Conservation (phyloP, 2,888 invertebrate genomes). For the Drosophila multiciliata region DNA sequence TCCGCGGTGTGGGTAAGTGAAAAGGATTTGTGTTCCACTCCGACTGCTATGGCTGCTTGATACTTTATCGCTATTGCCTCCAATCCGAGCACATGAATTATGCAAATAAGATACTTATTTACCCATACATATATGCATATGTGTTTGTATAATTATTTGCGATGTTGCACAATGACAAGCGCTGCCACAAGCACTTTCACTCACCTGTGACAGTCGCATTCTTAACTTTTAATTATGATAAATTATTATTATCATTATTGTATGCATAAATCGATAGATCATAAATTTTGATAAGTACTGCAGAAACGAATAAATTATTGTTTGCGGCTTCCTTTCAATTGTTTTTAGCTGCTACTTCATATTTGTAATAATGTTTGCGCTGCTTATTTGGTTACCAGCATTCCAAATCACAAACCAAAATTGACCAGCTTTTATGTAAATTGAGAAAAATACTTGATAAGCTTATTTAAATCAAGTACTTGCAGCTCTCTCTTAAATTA, state of each 20-base stretch:
- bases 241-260: constrained; percentile 3
- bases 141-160: constrained; percentile 38
- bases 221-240: constrained; percentile 4
- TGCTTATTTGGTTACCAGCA: background rate
- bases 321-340: constrained; percentile 42
- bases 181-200: constrained; percentile 13
- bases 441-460: background rate
- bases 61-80: constrained; percentile 26
- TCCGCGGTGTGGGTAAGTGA: constrained; percentile 42
- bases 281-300: constrained; percentile 61
- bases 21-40: constrained; percentile 52
- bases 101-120: constrained; percentile 59
- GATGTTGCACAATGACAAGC: constrained; percentile 19
- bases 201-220: constrained; percentile 28
- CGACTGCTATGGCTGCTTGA: constrained; percentile 1
- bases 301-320: constrained; percentile 55
- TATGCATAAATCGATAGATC: constrained; percentile 65
- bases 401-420: background rate
- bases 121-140: constrained; percentile 6
- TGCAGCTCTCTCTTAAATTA: background rate
- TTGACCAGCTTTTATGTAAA: background rate
- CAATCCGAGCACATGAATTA: constrained; percentile 61
- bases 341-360: constrained; percentile 22
- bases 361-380: constrained; percentile 8
- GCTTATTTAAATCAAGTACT: background rate